phyloP scores from a whole-genome alignment of 2,113 vertebrate genomes.

The Calidris pygmaea region DNA sequence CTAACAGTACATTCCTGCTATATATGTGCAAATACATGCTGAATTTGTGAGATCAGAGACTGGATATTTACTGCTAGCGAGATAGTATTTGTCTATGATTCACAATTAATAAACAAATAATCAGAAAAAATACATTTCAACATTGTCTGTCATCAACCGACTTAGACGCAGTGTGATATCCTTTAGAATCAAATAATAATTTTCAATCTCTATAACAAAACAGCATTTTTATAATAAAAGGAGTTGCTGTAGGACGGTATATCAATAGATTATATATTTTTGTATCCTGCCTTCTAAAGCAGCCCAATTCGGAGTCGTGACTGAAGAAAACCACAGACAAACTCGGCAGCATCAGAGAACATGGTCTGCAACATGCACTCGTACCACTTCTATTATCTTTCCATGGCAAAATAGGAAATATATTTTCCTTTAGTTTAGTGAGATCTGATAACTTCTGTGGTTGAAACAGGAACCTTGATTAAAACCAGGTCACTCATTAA shows the following conservation, averaged over 20 bases:
- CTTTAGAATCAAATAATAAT: background rate
- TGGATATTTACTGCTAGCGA: background rate
- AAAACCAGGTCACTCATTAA: background rate
- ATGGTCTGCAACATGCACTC: background rate
- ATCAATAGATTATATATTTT: background rate
- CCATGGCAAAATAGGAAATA: background rate
- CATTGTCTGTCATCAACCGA: background rate
- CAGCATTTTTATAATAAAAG: background rate
- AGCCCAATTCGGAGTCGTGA: background rate
- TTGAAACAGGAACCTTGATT: background rate
- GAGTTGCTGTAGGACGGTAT: background rate
- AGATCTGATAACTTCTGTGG: background rate
- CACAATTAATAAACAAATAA: background rate
- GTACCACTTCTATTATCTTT: background rate
- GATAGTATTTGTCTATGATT: background rate
- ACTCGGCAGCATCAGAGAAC: background rate
- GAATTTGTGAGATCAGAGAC: background rate
- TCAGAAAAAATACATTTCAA: background rate
- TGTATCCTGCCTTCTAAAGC: background rate
- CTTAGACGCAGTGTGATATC: background rate
- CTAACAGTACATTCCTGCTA: background rate
- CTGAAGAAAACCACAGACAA: background rate
- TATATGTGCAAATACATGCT: background rate
- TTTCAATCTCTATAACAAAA: background rate
- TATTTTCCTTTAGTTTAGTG: background rate